Conservation (phyloP, 2,797 vertebrate species). For the Falco biarmicus region DNA sequence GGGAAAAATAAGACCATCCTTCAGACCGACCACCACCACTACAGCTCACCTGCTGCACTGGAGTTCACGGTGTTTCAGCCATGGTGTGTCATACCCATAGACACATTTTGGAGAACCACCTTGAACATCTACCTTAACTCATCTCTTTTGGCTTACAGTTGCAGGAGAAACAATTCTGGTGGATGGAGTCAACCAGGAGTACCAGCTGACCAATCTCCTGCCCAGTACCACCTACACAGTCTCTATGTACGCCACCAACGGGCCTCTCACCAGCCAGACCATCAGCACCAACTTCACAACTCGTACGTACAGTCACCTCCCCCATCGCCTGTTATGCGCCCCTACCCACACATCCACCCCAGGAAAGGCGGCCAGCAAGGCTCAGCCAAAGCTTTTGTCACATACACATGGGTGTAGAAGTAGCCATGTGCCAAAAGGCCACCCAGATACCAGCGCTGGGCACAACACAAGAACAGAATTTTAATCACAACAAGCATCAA, state of each 20-base stretch:
- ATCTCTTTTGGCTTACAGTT: slow-evolving; percentile 74
- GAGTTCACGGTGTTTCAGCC: background rate
- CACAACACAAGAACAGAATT: background rate
- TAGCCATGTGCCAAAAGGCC: background rate
- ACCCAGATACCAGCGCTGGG: background rate
- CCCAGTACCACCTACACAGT: slow-evolving; percentile 91
- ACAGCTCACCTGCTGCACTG: background rate
- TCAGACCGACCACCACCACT: background rate
- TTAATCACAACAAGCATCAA: background rate
- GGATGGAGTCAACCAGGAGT: slow-evolving; percentile 88
- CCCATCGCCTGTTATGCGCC: fast-evolving
- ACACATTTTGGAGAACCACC: background rate
- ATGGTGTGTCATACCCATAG: background rate
- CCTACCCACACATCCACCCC: background rate
- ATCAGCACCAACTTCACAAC: slow-evolving; percentile 92
- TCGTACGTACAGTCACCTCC: slow-evolving; percentile 79
- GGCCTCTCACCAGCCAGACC: slow-evolving; percentile 90
- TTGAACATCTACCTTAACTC: background rate
- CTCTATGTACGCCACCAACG: slow-evolving; percentile 89
- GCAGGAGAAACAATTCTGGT: slow-evolving; percentile 93
- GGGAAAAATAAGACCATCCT: background rate
- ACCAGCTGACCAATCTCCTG: slow-evolving; percentile 88
- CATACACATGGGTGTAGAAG: fast-evolving
- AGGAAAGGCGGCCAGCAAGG: background rate
- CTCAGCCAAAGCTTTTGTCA: background rate